phyloP scores from a whole-genome alignment of 2,888 invertebrate species.

The Dryobotodes eremita region DNA sequence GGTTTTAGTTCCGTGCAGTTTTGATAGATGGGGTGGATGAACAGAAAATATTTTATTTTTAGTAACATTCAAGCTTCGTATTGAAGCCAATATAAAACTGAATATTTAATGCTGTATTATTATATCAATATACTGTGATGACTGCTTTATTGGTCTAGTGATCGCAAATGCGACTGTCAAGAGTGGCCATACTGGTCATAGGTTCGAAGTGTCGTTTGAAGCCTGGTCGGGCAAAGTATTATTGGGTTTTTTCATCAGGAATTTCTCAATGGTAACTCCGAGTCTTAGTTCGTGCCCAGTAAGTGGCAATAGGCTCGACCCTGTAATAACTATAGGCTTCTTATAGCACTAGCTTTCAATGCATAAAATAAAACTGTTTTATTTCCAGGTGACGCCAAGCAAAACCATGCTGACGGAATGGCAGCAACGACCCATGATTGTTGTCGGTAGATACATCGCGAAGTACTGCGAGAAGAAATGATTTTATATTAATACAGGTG shows the following conservation, averaged over 20 bases:
- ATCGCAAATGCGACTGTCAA: background rate
- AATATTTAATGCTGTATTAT: background rate
- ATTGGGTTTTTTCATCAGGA: background rate
- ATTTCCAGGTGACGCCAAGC: constrained; percentile 90
- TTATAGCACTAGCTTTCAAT: no score
- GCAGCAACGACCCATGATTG: constrained; percentile 92
- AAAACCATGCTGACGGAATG: constrained; percentile 91
- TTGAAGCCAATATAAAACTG: background rate
- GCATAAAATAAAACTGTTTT: background rate
- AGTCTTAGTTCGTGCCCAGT: background rate
- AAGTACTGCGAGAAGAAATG: constrained; percentile 70
- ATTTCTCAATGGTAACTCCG: no score
- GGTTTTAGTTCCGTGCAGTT: background rate
- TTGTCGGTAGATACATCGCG: constrained; percentile 92
- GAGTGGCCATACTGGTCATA: background rate
- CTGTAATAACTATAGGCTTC: background rate
- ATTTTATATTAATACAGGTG: background rate
- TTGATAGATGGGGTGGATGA: background rate
- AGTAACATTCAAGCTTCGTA: background rate
- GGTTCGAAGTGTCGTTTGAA: no score
- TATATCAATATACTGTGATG: background rate
- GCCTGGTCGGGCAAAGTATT: background rate
- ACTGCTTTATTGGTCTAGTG: background rate
- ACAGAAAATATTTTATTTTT: background rate
- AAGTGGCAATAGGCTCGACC: background rate